These are phyloP conservation scores for Furcula furcula DNA, from an alignment of 2,888 invertebrate genomes.

Conservation along the genomic window DNA sequence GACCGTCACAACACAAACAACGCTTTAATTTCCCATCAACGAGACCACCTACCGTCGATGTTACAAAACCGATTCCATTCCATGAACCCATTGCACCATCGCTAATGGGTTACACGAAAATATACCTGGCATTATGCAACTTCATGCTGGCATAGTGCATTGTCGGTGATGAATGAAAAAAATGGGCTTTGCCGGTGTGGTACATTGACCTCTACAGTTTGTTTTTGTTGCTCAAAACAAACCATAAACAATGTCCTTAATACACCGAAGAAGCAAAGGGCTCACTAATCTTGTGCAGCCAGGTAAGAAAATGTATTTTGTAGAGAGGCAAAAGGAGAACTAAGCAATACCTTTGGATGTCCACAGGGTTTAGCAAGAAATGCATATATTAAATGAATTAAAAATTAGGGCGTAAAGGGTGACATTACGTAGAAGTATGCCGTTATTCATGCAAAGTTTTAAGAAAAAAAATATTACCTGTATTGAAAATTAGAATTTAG, in stretches of 20 bases:
- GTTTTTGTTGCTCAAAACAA: slow-evolving; percentile 18
- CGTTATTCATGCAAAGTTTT: too few relatives aligned
- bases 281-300: too few relatives aligned
- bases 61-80: slow-evolving; percentile 15
- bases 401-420: too few relatives aligned
- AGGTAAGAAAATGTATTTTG: too few relatives aligned
- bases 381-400: too few relatives aligned
- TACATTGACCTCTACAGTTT: slow-evolving; percentile 18
- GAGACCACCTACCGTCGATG: not conserved
- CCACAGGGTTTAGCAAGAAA: too few relatives aligned
- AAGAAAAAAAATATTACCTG: too few relatives aligned
- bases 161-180: slow-evolving; percentile 23
- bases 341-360: too few relatives aligned
- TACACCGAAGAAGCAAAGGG: too few relatives aligned
- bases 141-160: slow-evolving; percentile 28
- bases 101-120: slow-evolving; percentile 6
- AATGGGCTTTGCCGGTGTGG: slow-evolving; percentile 18
- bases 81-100: slow-evolving; percentile 21
- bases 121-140: slow-evolving; percentile 28
- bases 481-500: too few relatives aligned
- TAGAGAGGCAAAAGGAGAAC: too few relatives aligned
- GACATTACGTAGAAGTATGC: too few relatives aligned
- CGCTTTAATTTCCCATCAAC: not conserved
- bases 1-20: not conserved
- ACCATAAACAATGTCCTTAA: slow-evolving; percentile 19